Percentiles rank a stretch among this genome's conserved stretches.
phyloP scores from a whole-genome alignment of 2,888 invertebrate species.

The Drosophila neotestacea region DNA sequence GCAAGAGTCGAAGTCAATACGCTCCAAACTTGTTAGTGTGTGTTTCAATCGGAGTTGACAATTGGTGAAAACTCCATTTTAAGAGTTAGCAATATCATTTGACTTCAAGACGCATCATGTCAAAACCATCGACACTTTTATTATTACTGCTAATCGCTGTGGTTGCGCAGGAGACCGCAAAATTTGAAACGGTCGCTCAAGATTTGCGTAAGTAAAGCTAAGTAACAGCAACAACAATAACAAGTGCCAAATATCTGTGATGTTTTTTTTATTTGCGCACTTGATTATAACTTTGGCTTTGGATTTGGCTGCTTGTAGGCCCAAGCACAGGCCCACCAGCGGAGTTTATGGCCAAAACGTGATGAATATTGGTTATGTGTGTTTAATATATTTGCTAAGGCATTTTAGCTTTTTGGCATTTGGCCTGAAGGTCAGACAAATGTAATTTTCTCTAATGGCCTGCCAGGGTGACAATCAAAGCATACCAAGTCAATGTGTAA shows the following conservation, averaged over 20 bases:
- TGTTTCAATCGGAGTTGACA: slow-evolving; percentile 14
- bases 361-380: slow-evolving; percentile 57
- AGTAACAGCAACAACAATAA: slow-evolving; percentile 17
- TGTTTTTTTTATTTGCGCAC: slow-evolving; percentile 33
- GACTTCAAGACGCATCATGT: slow-evolving; percentile 48
- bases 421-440: slow-evolving; percentile 47
- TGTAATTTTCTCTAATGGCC: slow-evolving; percentile 53
- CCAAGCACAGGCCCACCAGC: slow-evolving; percentile 12
- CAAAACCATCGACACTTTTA: slow-evolving; percentile 53
- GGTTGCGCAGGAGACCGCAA: slow-evolving; percentile 60
- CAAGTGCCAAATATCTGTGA: slow-evolving; percentile 42
- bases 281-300: slow-evolving; percentile 28
- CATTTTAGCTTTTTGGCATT: slow-evolving; percentile 6
- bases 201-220: slow-evolving; percentile 82
- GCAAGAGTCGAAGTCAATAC: slow-evolving; percentile 3
- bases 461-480: slow-evolving; percentile 18
- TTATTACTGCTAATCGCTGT: slow-evolving; percentile 64
- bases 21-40: slow-evolving; percentile 14
- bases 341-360: slow-evolving; percentile 67
- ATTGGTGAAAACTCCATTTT: slow-evolving; percentile 20
- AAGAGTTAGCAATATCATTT: slow-evolving; percentile 20
- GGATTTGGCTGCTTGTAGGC: slow-evolving; percentile 26
- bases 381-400: slow-evolving; percentile 34
- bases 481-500: slow-evolving; percentile 22
- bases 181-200: slow-evolving; percentile 64